Evolutionary conservation across 2,113 vertebrate species (phyloP).

Genomic region (Junco hyemalis): DNA sequence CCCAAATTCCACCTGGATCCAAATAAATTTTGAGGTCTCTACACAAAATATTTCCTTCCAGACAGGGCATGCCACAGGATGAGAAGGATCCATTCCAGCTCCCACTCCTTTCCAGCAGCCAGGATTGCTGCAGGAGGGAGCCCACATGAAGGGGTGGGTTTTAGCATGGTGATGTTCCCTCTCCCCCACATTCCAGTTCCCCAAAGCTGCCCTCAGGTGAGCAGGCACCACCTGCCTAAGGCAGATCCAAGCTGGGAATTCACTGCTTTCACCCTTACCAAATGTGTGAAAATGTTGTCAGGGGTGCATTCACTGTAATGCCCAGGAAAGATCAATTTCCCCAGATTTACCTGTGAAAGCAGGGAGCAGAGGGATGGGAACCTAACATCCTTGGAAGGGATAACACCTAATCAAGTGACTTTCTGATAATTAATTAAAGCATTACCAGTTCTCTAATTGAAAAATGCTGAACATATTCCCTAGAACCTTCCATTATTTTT

Average conservation of each 20-base stretch:
- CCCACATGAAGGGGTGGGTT: background rate
- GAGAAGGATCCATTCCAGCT: background rate
- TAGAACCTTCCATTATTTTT: slow-evolving; percentile 3
- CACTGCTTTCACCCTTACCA: background rate
- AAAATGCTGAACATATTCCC: background rate
- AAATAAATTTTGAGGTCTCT: background rate
- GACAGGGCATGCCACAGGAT: background rate
- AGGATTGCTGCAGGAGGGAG: background rate
- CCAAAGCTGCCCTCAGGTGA: background rate
- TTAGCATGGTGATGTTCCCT: background rate
- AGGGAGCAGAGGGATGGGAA: background rate
- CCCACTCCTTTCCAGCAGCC: background rate
- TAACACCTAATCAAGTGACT: background rate
- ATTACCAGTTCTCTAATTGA: slow-evolving; percentile 21
- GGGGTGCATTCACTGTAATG: background rate
- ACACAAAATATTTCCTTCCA: background rate
- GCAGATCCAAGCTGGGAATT: background rate
- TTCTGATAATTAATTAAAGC: slow-evolving; percentile 46
- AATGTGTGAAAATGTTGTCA: background rate
- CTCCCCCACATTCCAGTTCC: background rate
- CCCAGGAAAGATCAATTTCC: background rate
- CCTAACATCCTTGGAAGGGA: background rate
- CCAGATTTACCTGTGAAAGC: background rate
- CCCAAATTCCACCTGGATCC: background rate
- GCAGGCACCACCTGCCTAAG: background rate